These are phyloP conservation scores for Phyllopteryx taeniolatus DNA, from an alignment of 2,113 vertebrate species.

Conservation along the genomic window DNA sequence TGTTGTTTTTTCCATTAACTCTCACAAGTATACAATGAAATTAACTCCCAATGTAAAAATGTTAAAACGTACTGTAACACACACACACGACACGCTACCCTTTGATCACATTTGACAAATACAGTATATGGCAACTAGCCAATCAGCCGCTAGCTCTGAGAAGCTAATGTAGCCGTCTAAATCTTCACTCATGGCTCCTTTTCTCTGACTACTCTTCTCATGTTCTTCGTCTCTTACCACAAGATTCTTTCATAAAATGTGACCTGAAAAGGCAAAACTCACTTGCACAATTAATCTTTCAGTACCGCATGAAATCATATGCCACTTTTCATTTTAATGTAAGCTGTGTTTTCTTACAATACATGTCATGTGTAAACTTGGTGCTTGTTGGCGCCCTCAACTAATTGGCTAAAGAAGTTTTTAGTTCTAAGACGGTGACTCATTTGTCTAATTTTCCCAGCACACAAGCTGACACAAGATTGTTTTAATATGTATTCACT, in stretches of 20 bases:
- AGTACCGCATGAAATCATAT: neutral
- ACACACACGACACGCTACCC: too few species aligned
- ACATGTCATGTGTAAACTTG: conserved; percentile 16
- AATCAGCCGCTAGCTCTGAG: too few species aligned
- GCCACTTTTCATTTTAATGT: conserved; percentile 27
- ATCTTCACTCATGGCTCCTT: neutral
- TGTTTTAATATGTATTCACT: neutral
- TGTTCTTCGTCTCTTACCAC: neutral
- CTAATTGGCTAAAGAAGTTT: conserved; percentile 63
- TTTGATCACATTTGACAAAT: too few species aligned
- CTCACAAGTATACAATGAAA: neutral
- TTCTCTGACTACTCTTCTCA: neutral
- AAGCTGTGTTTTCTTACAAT: conserved; percentile 36
- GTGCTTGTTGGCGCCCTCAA: conserved; percentile 20
- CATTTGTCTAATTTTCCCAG: conserved; percentile 33
- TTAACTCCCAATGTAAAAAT: neutral
- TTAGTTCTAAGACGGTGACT: conserved; percentile 50
- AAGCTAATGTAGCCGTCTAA: too few species aligned
- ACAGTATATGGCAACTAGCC: too few species aligned
- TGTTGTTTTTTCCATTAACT: too few species aligned
- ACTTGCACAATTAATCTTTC: neutral
- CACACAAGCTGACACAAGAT: conserved; percentile 28
- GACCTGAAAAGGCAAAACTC: neutral
- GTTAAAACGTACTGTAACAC: too few species aligned
- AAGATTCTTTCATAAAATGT: neutral